Evolutionary conservation across 2,888 invertebrate genomes (phyloP).

Genomic region (Drosophila longiperda): DNA sequence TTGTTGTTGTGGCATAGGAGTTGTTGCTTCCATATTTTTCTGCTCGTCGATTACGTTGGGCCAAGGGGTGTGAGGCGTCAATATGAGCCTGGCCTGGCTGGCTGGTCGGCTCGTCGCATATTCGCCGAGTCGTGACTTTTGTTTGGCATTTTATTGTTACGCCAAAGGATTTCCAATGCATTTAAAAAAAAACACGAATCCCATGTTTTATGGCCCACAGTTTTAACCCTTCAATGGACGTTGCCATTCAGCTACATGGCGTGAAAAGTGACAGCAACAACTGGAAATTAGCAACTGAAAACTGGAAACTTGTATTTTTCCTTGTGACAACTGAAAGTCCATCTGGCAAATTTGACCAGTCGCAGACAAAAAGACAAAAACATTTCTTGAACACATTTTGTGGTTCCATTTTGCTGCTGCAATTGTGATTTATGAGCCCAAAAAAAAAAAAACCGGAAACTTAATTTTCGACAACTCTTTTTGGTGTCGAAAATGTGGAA

Average conservation of each 20-base stretch:
- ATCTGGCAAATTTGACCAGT: constrained; percentile 52
- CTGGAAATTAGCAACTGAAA: constrained; percentile 11
- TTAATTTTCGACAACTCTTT: constrained; percentile 33
- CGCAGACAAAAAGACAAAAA: constrained; percentile 26
- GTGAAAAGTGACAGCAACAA: constrained; percentile 40
- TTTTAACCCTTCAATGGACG: constrained; percentile 75
- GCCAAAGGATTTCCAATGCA: constrained; percentile 67
- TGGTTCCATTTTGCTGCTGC: constrained; percentile 39
- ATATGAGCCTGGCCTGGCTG: constrained; percentile 3
- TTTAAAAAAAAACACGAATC: constrained; percentile 61
- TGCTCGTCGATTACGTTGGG: constrained; percentile 30
- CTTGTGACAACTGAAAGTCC: constrained; percentile 31
- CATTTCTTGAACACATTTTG: constrained; percentile 52
- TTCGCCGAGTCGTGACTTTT: constrained; percentile 59
- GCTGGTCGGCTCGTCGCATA: constrained; percentile 35
- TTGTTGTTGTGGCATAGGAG: constrained; percentile 13
- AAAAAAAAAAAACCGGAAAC: constrained; percentile 55
- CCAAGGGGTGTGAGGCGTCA: constrained; percentile 44
- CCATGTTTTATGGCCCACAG: constrained; percentile 74
- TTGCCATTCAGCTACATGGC: constrained; percentile 35
- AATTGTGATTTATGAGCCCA: constrained; percentile 69
- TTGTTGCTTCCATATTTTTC: constrained; percentile 67
- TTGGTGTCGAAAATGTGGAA: constrained; percentile 14
- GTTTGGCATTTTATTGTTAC: constrained; percentile 75
- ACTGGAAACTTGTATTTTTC: constrained; percentile 29